These are phyloP conservation scores for Pyrocephalus nanus DNA, from an alignment of 2,797 vertebrate species.

Conservation along the genomic window DNA sequence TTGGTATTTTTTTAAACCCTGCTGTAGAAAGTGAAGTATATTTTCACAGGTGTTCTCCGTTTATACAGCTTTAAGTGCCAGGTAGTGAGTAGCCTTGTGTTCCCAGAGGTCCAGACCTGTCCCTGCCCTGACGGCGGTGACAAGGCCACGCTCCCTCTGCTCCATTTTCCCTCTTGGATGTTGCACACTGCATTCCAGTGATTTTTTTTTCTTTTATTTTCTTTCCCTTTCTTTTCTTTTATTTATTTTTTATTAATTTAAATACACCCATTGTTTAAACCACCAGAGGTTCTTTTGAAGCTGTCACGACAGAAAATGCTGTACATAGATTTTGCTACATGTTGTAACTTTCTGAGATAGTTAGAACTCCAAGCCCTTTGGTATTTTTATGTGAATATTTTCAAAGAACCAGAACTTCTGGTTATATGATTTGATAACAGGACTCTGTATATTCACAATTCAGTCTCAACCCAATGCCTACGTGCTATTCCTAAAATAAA, in stretches of 20 bases:
- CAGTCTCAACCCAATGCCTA: not conserved
- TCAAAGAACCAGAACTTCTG: not conserved
- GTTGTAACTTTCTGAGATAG: constrained; percentile 10
- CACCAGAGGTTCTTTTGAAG: not conserved
- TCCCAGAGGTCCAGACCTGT: not conserved
- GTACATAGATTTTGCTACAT: constrained; percentile 47
- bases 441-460: not conserved
- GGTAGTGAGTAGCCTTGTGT: not conserved
- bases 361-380: not conserved
- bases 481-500: constrained; percentile 64
- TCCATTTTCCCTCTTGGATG: not conserved
- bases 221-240: no score
- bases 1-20: not conserved
- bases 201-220: not conserved
- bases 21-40: constrained; percentile 12
- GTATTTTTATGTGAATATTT: constrained; percentile 62
- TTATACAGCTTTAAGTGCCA: constrained; percentile 60
- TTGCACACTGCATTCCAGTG: not conserved
- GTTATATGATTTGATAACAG: not conserved
- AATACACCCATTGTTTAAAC: not conserved
- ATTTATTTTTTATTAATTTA: not conserved
- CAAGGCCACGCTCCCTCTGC: not conserved
- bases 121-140: accelerated
- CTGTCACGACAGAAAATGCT: not conserved
- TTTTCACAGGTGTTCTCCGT: constrained; percentile 14